These are phyloP conservation scores for Stigmatopora nigra DNA, from an alignment of 2,113 vertebrate species.

Conservation along the genomic window DNA sequence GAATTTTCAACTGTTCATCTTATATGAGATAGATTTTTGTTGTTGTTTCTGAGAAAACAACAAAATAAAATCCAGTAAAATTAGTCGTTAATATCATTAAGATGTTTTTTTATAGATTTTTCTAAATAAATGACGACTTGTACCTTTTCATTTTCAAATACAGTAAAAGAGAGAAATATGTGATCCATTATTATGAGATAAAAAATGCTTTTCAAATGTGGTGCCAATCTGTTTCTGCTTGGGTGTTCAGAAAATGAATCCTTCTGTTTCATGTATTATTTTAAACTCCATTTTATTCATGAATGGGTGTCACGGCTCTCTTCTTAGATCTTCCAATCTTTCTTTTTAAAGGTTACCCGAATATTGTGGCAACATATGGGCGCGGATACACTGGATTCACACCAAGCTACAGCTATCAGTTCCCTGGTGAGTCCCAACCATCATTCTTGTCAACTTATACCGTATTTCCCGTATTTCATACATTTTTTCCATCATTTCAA, in stretches of 20 bases:
- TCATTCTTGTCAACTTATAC: background rate
- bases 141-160: conserved; percentile 12
- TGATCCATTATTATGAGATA: background rate
- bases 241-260: background rate
- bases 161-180: background rate
- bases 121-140: conserved; percentile 17
- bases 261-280: background rate
- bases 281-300: background rate
- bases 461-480: too few species aligned
- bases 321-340: conserved; percentile 6
- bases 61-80: conserved; percentile 15
- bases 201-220: conserved; percentile 3
- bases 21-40: conserved; percentile 17
- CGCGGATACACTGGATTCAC: conserved; percentile 97
- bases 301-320: conserved; percentile 2
- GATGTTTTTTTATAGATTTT: conserved; percentile 21
- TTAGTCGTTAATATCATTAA: conserved; percentile 24
- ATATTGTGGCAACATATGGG: conserved; percentile 97
- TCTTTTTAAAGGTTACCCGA: conserved; percentile 86
- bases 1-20: background rate
- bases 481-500: too few species aligned
- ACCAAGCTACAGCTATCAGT: conserved; percentile 98
- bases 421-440: conserved; percentile 86
- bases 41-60: conserved; percentile 7
- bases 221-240: background rate